Evolutionary conservation across 2,797 vertebrate species (phyloP).

Genomic region (Chelidonichthys spinosus): DNA sequence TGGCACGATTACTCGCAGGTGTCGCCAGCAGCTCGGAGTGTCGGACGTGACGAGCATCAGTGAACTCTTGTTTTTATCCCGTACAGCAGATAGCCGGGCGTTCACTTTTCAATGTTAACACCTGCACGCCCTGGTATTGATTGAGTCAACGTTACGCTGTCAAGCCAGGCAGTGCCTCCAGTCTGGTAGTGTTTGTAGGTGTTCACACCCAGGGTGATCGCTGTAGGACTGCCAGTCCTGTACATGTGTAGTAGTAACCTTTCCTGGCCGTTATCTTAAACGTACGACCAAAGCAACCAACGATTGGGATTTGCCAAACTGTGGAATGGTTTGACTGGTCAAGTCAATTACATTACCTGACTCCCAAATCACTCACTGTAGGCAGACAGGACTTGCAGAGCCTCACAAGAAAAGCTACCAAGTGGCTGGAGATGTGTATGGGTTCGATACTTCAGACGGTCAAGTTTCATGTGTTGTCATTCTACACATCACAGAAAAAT

Average conservation of each 20-base stretch:
- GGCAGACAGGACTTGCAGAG: conserved; percentile 1
- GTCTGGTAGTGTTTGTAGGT: not conserved
- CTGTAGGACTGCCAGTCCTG: not conserved
- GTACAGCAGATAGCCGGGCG: conserved; percentile 9
- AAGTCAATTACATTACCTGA: not conserved
- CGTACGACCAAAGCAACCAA: not conserved
- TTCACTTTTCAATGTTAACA: not conserved
- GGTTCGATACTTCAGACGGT: not conserved
- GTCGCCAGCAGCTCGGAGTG: conserved; percentile 39
- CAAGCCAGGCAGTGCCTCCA: not conserved
- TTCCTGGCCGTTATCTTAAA: not conserved
- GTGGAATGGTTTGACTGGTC: not conserved
- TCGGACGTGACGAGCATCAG: conserved; percentile 68
- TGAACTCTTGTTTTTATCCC: conserved; percentile 49
- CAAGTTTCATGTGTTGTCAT: not conserved
- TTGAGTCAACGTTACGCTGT: not conserved
- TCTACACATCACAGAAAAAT: not conserved
- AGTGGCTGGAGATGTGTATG: not conserved
- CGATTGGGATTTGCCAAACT: not conserved
- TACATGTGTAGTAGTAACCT: not conserved
- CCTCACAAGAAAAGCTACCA: not conserved
- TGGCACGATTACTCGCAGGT: conserved; percentile 50
- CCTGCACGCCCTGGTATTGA: conserved; percentile 1
- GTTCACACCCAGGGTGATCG: conserved; percentile 6
- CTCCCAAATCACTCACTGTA: not conserved